Conservation (phyloP, 2,113 vertebrate genomes). For the Cyrtonyx montezumae region DNA sequence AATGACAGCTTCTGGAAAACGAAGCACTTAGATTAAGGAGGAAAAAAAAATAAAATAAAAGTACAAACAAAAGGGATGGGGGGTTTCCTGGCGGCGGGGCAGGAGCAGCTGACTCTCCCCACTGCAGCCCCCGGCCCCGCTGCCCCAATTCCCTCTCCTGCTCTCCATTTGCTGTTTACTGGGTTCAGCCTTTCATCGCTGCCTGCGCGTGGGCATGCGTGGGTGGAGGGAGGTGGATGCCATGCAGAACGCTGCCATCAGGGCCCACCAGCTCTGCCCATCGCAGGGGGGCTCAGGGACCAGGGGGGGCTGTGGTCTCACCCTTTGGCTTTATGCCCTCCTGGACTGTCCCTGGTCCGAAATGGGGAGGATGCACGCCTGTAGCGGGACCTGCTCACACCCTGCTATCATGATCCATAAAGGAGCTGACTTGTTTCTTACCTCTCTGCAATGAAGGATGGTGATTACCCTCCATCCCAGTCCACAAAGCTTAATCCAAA, state of each 20-base stretch:
- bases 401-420: slow-evolving; percentile 17
- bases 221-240: slow-evolving; percentile 8
- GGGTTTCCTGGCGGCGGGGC: neutral
- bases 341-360: neutral
- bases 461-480: slow-evolving; percentile 49
- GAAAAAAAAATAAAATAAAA: neutral
- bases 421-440: slow-evolving; percentile 48
- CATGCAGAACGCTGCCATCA: neutral
- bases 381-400: neutral
- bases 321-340: neutral
- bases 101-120: neutral
- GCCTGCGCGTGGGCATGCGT: neutral
- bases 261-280: no score
- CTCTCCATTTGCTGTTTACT: neutral
- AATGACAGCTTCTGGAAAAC: slow-evolving; percentile 80
- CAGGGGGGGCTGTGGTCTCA: neutral
- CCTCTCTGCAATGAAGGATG: slow-evolving; percentile 53
- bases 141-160: neutral
- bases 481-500: slow-evolving; percentile 45
- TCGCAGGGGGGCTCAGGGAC: no score
- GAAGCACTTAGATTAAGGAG: slow-evolving; percentile 64
- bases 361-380: accelerated
- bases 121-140: neutral
- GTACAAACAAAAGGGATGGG: slow-evolving; percentile 39
- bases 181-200: slow-evolving; percentile 2